Conservation (phyloP, 1,140 invertebrate genomes). For the Pogonognathellus flavescens region DNA sequence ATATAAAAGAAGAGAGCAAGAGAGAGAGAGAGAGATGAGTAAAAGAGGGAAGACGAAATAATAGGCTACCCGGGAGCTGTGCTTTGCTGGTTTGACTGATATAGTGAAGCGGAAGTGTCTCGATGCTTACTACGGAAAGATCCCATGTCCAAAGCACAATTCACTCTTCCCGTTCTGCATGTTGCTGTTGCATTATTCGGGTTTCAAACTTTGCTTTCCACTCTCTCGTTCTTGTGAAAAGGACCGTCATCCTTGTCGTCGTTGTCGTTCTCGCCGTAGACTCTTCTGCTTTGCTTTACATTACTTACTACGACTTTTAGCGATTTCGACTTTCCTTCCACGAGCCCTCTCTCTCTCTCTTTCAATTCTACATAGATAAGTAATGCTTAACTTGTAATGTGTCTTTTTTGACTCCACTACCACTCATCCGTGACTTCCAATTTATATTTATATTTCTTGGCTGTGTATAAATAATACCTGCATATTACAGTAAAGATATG, state of each 20-base stretch:
- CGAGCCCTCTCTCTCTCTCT: not conserved
- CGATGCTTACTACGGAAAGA: slow-evolving; percentile 57
- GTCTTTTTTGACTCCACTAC: too few relatives aligned
- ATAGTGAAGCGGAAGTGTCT: slow-evolving; percentile 55
- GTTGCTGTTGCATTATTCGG: slow-evolving; percentile 46
- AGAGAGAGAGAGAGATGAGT: not conserved
- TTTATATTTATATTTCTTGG: too few relatives aligned
- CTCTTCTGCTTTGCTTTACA: not conserved
- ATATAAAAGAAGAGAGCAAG: not conserved
- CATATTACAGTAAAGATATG: too few relatives aligned
- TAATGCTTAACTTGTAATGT: too few relatives aligned
- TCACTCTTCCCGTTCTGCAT: slow-evolving; percentile 42
- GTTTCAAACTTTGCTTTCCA: slow-evolving; percentile 28
- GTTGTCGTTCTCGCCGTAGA: not conserved
- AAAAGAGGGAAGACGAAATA: too few relatives aligned
- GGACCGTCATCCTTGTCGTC: not conserved
- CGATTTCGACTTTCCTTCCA: not conserved
- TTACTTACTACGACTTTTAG: not conserved
- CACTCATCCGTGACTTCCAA: too few relatives aligned
- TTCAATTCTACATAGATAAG: too few relatives aligned
- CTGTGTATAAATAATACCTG: too few relatives aligned
- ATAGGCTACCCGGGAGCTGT: not conserved
- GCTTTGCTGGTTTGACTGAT: not conserved
- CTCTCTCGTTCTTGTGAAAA: slow-evolving; percentile 3
- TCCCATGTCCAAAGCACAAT: slow-evolving; percentile 52